Conservation (phyloP, 2,797 vertebrate genomes). For the Ctenochaetus hawaiiensis region DNA sequence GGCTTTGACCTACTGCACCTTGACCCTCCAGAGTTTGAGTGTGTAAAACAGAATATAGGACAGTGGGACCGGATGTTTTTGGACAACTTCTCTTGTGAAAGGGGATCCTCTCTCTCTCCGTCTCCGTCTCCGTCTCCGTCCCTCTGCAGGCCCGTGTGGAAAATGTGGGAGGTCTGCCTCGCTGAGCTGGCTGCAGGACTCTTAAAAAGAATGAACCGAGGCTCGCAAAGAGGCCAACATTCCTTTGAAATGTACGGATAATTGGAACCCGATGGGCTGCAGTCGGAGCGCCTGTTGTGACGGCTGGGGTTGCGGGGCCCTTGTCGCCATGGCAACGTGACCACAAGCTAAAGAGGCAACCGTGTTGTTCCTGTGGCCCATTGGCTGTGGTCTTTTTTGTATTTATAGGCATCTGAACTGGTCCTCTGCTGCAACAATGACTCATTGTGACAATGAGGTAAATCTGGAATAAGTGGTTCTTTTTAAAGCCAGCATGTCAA, state of each 20-base stretch:
- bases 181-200: conserved; percentile 65
- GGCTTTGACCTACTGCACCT: conserved; percentile 76
- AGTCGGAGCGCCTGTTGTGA: conserved; percentile 82
- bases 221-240: conserved; percentile 81
- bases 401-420: conserved; percentile 48
- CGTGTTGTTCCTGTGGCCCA: conserved; percentile 43
- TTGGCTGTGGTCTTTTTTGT: conserved; percentile 38
- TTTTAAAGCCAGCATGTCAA: neutral
- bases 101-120: conserved; percentile 47
- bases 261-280: conserved; percentile 84
- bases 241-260: conserved; percentile 85
- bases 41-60: conserved; percentile 72
- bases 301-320: conserved; percentile 74
- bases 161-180: conserved; percentile 81
- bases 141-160: conserved; percentile 64
- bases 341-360: conserved; percentile 71
- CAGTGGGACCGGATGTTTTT: conserved; percentile 79
- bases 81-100: conserved; percentile 65
- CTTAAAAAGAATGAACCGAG: conserved; percentile 73
- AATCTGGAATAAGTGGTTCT: neutral
- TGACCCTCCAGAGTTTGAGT: conserved; percentile 59
- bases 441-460: conserved; percentile 28
- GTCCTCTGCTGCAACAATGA: conserved; percentile 41
- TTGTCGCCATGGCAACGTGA: conserved; percentile 63
- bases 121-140: conserved; percentile 28